Percentiles rank a stretch among this genome's conserved stretches.
Conservation (phyloP, 2,888 invertebrate genomes). For the Orchesella flavescens region DNA sequence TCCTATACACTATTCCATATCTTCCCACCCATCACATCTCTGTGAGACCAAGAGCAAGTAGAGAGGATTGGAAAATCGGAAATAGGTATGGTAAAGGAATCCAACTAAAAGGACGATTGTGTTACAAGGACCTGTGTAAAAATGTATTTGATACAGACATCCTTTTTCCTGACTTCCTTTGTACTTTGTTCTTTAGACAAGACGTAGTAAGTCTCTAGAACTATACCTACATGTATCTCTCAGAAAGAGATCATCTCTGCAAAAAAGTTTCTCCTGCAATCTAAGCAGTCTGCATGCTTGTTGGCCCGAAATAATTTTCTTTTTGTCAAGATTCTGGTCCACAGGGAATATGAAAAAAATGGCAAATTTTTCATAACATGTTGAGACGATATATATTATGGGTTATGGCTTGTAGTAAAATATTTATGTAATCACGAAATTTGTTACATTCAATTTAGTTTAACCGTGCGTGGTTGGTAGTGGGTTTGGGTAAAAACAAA, state of each 20-base stretch:
- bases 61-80: slow-evolving; percentile 23
- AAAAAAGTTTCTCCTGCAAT: slow-evolving; percentile 4
- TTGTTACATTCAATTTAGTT: too few species aligned
- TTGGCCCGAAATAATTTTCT: slow-evolving; percentile 15
- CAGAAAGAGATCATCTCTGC: neutral
- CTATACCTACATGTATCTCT: neutral
- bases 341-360: slow-evolving; percentile 4
- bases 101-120: neutral
- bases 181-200: neutral
- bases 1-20: too few species aligned
- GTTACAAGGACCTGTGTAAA: too few species aligned
- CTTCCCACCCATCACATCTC: too few species aligned
- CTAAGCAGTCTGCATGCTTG: slow-evolving; percentile 1
- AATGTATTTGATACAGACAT: slow-evolving; percentile 31
- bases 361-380: neutral
- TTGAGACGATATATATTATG: too few species aligned
- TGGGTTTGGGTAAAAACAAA: too few species aligned
- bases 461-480: too few species aligned
- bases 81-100: slow-evolving; percentile 5
- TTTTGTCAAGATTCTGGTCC: slow-evolving; percentile 25
- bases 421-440: too few species aligned
- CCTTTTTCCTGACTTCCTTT: slow-evolving; percentile 10
- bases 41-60: neutral
- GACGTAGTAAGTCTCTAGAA: neutral
- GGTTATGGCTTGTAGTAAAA: too few species aligned